Conservation (phyloP, 2,113 vertebrate species). For the Rhinoptilus africanus region DNA sequence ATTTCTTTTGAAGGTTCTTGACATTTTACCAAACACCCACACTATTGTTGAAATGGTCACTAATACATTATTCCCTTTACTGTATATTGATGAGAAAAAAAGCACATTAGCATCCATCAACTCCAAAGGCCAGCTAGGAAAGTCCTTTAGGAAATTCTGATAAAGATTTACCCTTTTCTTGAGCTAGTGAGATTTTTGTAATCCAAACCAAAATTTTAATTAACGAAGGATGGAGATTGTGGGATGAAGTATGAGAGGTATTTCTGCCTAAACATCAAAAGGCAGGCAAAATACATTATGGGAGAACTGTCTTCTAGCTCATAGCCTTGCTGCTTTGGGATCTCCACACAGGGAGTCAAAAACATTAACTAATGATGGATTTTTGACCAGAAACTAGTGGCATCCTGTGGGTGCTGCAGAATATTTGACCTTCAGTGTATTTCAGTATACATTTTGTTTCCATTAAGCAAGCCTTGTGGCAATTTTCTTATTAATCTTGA, state of each 20-base stretch:
- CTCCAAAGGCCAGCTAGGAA: not conserved
- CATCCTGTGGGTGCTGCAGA: not conserved
- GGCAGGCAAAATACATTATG: not conserved
- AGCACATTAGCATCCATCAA: conserved; percentile 57
- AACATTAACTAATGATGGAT: not conserved
- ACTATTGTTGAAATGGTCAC: conserved; percentile 36
- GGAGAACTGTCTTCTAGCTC: not conserved
- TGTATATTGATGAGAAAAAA: conserved; percentile 32
- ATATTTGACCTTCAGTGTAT: not conserved
- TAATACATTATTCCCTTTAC: conserved; percentile 59
- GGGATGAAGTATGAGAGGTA: not conserved
- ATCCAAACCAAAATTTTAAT: not conserved
- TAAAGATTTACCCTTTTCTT: conserved; percentile 55
- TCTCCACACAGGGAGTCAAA: not conserved
- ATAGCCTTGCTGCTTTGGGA: not conserved
- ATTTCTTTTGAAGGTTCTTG: conserved; percentile 63
- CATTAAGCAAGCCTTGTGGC: not conserved
- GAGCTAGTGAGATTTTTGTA: conserved; percentile 31
- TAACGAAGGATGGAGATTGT: not conserved
- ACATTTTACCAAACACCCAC: conserved; percentile 26
- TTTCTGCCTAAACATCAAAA: not conserved
- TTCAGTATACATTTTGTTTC: conserved; percentile 8
- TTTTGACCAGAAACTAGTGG: not conserved
- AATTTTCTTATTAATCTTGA: conserved; percentile 18
- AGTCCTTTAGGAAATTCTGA: conserved; percentile 18